Conservation (phyloP, 2,888 invertebrate genomes). For the Dolomedes plantarius region DNA sequence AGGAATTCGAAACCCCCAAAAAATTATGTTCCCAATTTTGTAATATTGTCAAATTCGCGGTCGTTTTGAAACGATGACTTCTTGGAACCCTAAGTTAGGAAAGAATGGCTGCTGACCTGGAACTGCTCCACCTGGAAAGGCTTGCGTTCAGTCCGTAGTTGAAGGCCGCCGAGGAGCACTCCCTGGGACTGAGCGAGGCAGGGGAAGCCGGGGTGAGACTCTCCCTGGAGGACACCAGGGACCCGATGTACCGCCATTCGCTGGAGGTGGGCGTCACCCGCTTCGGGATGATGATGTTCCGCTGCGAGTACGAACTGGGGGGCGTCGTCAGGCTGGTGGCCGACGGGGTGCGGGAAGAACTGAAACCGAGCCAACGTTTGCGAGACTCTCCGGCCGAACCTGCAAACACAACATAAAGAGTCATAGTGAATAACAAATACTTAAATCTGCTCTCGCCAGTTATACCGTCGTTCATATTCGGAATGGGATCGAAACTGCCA, state of each 20-base stretch:
- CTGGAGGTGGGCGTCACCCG: constrained; percentile 55
- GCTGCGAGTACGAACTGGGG: constrained; percentile 69
- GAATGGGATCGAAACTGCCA: too few species aligned
- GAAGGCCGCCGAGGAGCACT: constrained; percentile 51
- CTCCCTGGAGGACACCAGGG: constrained; percentile 74
- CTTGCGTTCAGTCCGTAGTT: constrained; percentile 55
- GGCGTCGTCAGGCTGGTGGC: constrained; percentile 79
- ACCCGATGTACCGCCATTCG: constrained; percentile 72
- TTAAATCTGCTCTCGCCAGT: not conserved
- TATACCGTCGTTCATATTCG: too few species aligned
- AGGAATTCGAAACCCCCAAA: too few species aligned
- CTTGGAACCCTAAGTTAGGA: too few species aligned
- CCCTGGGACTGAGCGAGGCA: constrained; percentile 76
- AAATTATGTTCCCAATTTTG: too few species aligned
- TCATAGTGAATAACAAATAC: not conserved
- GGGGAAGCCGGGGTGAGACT: constrained; percentile 78
- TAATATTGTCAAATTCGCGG: too few species aligned
- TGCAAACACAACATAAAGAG: not conserved
- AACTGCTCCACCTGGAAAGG: constrained; percentile 78
- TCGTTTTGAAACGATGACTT: too few species aligned
- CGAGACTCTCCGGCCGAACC: constrained; percentile 66
- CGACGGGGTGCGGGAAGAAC: constrained; percentile 89
- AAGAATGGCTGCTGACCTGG: constrained; percentile 75
- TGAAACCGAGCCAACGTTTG: constrained; percentile 80
- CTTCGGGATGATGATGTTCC: constrained; percentile 69